These are phyloP conservation scores for Patella vulgata DNA, from an alignment of 1,140 invertebrate genomes.

Conservation along the genomic window DNA sequence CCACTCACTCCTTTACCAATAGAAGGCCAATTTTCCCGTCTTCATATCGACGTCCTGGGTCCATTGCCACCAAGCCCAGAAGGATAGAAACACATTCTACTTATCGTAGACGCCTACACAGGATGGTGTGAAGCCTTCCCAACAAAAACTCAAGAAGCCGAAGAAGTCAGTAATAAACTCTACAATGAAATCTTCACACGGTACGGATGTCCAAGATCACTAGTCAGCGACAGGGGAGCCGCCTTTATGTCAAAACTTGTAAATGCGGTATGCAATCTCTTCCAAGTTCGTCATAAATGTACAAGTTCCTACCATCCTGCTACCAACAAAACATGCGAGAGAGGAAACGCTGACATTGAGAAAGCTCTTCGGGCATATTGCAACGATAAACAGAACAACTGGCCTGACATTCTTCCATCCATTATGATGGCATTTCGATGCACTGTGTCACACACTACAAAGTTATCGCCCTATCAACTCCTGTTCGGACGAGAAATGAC, in stretches of 20 bases:
- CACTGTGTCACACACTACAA: slow-evolving; percentile 23
- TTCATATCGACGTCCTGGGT: slow-evolving; percentile 41
- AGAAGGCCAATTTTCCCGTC: slow-evolving; percentile 28
- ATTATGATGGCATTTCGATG: slow-evolving; percentile 28
- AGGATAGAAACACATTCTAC: slow-evolving; percentile 34
- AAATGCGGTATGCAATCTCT: slow-evolving; percentile 30
- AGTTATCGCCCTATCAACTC: slow-evolving; percentile 19
- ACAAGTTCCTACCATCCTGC: slow-evolving; percentile 26
- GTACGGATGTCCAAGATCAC: slow-evolving; percentile 25
- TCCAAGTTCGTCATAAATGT: slow-evolving; percentile 24
- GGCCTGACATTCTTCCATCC: slow-evolving; percentile 20
- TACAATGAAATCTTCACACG: slow-evolving; percentile 34
- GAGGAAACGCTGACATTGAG: slow-evolving; percentile 6
- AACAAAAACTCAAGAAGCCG: slow-evolving; percentile 21
- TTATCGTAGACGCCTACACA: slow-evolving; percentile 35
- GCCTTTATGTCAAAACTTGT: slow-evolving; percentile 40
- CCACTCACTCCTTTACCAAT: slow-evolving; percentile 25
- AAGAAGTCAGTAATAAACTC: slow-evolving; percentile 26
- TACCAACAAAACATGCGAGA: slow-evolving; percentile 15
- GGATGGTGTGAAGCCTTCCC: slow-evolving; percentile 34
- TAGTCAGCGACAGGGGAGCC: slow-evolving; percentile 32
- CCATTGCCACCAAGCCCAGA: slow-evolving; percentile 21
- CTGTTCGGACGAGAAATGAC: slow-evolving; percentile 31
- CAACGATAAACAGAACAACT: slow-evolving; percentile 26
- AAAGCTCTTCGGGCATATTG: slow-evolving; percentile 20